Evolutionary conservation across 2,888 invertebrate genomes (phyloP), one percentile per base, ranked within the genome.

Genomic region (Ariolimax columbianus): DNA sequence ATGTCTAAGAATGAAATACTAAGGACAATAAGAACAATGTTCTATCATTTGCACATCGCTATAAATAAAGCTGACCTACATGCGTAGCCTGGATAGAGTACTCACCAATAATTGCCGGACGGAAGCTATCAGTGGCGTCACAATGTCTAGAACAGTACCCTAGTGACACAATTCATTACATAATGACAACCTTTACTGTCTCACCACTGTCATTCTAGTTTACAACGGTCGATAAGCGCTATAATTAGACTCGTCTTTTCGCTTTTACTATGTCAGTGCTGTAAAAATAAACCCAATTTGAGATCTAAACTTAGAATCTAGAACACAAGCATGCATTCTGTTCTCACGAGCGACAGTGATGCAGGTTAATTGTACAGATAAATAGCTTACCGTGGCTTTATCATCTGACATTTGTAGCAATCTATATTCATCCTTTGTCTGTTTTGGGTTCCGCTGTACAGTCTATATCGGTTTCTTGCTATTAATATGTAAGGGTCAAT

Each of bases 91-190:
- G 14, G 47, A 33, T 23, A 19, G 17, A 33, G 51, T 19, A 23
- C 75, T 51, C 51, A 33, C n/a, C 19, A 51, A n/a, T 19, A 75
- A 51, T 75, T 30, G 30, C 14, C 30, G 19, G 30, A 33, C 79
- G 66, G 68, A 68, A 30, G 33, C 68, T 23, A 30, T 11, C 36
- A 17, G 0, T 33, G 23, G 19, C 77, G 38, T 59, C 77, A 38
- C 26, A 4, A 33, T n/a, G 43, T 59, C 17, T 40, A 40, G 68
- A 33, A 68, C 68, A 19, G 47, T 68, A 79, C 30, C 43, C 79
- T 30, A 66, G 30, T 79, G 79, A 79, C 79, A 79, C 30, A 79
- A 26, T 79, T 79, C 19, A 6, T 75, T 47, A 51, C 30, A 23
- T 75, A 75, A 75, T 14, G 51, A 75, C 30, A n/a, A n/a, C n/a